Conservation (phyloP, 2,113 vertebrate genomes). For the Lepidothrix coronata region DNA sequence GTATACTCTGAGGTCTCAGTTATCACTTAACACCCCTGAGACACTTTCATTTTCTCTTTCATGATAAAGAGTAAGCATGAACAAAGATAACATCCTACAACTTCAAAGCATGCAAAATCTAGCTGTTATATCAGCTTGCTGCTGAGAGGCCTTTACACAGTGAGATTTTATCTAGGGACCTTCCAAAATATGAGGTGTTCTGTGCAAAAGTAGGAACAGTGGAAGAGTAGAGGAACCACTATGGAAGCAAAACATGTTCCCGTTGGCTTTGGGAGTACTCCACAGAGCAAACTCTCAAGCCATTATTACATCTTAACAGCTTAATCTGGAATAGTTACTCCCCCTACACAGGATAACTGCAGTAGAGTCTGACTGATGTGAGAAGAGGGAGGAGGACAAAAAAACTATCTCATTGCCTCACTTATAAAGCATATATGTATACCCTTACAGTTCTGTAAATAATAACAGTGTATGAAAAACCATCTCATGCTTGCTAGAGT, state of each 20-base stretch:
- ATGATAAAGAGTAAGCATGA: background rate
- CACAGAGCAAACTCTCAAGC: background rate
- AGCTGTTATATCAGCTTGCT: background rate
- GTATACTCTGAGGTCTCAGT: background rate
- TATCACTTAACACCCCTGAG: background rate
- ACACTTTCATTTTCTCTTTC: background rate
- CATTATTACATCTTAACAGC: background rate
- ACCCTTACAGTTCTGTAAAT: background rate
- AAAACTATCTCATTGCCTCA: background rate
- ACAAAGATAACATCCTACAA: background rate
- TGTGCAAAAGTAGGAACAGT: fast-evolving
- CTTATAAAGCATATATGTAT: background rate
- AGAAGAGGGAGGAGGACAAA: background rate
- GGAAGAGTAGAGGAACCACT: background rate
- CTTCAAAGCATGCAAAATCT: background rate
- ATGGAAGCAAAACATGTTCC: background rate
- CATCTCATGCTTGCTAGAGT: background rate
- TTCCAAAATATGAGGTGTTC: background rate
- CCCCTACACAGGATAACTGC: background rate
- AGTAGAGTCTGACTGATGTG: background rate
- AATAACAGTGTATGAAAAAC: background rate
- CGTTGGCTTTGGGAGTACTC: background rate
- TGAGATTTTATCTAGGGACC: fast-evolving
- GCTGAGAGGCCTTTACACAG: background rate
- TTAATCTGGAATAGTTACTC: background rate